These are phyloP conservation scores for Notechis scutatus DNA, from an alignment of 2,113 vertebrate genomes.

Conservation along the genomic window DNA sequence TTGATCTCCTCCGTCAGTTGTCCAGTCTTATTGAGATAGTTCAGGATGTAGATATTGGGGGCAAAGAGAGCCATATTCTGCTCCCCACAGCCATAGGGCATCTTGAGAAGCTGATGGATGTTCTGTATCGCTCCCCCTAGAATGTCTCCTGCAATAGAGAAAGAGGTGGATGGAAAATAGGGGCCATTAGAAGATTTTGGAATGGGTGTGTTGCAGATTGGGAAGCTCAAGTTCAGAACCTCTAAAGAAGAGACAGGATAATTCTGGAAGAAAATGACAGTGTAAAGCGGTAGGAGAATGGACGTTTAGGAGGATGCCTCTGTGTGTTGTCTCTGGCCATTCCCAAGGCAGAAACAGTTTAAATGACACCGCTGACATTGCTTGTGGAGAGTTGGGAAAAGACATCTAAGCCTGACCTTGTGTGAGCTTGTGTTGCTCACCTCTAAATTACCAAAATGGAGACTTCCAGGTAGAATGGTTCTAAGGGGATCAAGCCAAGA, in stretches of 20 bases:
- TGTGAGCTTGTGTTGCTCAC: neutral
- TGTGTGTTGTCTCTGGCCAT: neutral
- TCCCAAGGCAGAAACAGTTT: neutral
- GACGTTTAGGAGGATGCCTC: neutral
- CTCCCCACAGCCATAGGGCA: constrained; percentile 88
- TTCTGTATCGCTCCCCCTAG: constrained; percentile 80
- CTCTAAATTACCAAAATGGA: neutral
- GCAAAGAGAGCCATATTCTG: constrained; percentile 86
- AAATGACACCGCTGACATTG: neutral
- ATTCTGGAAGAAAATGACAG: neutral
- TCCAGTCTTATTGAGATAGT: constrained; percentile 78
- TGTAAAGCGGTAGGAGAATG: neutral
- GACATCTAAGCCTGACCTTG: neutral
- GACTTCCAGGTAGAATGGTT: neutral
- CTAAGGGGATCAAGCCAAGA: neutral
- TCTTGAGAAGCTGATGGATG: constrained; percentile 76
- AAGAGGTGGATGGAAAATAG: neutral
- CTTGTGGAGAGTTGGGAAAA: neutral
- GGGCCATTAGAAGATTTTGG: neutral
- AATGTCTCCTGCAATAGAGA: constrained; percentile 75
- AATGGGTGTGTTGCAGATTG: neutral
- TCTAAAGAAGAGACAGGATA: neutral
- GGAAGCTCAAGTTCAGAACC: neutral
- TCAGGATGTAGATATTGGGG: constrained; percentile 84
- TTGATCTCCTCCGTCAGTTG: constrained; percentile 75